Evolutionary conservation across 1,140 invertebrate genomes (phyloP).

Genomic region (Aphis craccivora): DNA sequence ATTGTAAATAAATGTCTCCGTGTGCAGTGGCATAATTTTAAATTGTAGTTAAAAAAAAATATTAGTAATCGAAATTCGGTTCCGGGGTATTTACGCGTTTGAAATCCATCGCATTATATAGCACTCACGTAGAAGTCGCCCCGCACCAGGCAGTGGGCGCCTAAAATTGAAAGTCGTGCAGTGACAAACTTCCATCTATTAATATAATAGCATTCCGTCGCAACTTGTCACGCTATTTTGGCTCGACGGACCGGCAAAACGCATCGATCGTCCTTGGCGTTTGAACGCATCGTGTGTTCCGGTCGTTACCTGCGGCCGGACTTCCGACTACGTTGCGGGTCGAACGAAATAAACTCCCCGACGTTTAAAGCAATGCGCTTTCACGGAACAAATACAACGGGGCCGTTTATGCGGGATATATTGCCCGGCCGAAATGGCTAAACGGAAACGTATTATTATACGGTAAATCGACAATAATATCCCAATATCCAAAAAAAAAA

Average conservation of each 20-base stretch:
- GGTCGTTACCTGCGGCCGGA: conserved; percentile 1
- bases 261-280: not conserved
- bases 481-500: not conserved
- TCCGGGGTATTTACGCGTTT: not conserved
- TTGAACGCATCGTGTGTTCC: conserved; percentile 5
- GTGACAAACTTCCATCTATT: conserved; percentile 6
- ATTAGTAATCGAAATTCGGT: not conserved
- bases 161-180: not conserved
- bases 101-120: not conserved
- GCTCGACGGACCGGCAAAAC: not conserved
- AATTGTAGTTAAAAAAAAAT: not conserved
- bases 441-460: not conserved
- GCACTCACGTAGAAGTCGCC: not conserved
- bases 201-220: not conserved
- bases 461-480: not conserved
- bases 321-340: not conserved
- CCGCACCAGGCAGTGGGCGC: too few species aligned
- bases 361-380: conserved; percentile 4
- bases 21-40: too few species aligned
- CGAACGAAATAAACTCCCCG: not conserved
- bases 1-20: too few species aligned
- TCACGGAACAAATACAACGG: not conserved
- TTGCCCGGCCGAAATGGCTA: not conserved
- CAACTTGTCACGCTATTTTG: not conserved
- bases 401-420: not conserved